Evolutionary conservation across 2,797 vertebrate species (phyloP).

Genomic region (Linurgus olivaceus): DNA sequence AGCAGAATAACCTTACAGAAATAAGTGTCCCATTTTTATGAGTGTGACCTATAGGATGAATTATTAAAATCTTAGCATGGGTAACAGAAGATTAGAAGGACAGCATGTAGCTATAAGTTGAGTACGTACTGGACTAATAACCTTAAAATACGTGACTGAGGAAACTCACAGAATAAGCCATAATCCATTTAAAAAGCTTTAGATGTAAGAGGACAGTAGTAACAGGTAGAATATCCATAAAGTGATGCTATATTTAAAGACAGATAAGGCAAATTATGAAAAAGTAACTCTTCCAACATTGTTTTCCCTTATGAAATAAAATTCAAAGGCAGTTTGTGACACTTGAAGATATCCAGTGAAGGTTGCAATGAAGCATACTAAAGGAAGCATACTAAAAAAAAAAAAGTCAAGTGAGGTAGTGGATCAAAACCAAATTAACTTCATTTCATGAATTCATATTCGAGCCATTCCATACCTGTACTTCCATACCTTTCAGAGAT

Average conservation of each 20-base stretch:
- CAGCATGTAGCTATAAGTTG: not conserved
- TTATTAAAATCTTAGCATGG: not conserved
- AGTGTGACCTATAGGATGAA: conserved; percentile 25
- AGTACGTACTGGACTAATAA: not conserved
- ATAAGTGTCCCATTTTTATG: conserved; percentile 32
- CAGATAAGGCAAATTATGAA: not conserved
- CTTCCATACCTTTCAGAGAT: not conserved
- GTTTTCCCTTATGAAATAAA: not conserved
- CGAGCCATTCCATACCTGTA: not conserved
- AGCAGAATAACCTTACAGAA: conserved; percentile 27
- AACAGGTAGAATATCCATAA: not conserved
- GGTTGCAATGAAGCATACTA: not conserved
- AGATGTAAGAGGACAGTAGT: not conserved
- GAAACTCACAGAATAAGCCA: not conserved
- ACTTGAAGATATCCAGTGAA: not conserved
- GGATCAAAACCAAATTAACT: not conserved
- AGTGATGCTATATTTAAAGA: not conserved
- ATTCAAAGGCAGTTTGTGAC: not conserved
- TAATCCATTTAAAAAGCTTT: not conserved
- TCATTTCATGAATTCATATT: not conserved
- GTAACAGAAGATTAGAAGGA: conserved; percentile 11
- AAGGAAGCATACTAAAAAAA: not conserved
- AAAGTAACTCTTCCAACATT: not conserved
- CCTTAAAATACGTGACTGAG: not conserved
- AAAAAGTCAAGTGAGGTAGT: not conserved